A percentile compares a stretch with the other conserved stretches of the same genome.
These are phyloP conservation scores for Oenanthe melanoleuca DNA, from an alignment of 2,113 vertebrate genomes.

Conservation along the genomic window DNA sequence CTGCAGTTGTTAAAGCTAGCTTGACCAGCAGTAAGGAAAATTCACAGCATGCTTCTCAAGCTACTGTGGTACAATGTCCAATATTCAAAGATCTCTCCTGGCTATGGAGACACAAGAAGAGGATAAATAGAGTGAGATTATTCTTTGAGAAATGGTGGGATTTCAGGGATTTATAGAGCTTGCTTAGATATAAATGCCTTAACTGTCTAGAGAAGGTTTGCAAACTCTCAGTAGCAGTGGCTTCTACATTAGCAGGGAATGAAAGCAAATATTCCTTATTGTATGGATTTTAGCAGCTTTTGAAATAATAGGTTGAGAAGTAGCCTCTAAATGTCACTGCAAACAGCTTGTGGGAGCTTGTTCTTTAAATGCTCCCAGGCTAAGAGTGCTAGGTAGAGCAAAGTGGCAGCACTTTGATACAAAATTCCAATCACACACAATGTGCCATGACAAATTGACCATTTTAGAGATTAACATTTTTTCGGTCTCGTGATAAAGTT, in stretches of 20 bases:
- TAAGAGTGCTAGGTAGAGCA: background rate
- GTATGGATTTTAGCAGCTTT: background rate
- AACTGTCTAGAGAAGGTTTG: background rate
- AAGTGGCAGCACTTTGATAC: background rate
- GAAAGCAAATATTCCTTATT: background rate
- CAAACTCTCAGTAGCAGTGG: background rate
- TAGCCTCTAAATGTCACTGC: background rate
- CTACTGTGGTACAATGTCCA: background rate
- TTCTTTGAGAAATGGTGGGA: background rate
- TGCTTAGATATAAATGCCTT: background rate
- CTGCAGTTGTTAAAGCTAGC: background rate
- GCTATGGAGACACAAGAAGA: background rate
- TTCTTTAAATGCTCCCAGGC: background rate
- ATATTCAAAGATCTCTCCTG: background rate
- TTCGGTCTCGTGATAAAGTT: slow-evolving; percentile 33
- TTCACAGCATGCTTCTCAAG: background rate
- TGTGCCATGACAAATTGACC: background rate
- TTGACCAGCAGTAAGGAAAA: background rate
- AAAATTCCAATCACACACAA: background rate
- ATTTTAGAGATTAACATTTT: slow-evolving; percentile 54
- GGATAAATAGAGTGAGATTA: background rate
- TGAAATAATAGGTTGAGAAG: background rate
- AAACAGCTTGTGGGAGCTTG: background rate
- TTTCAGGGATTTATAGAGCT: background rate
- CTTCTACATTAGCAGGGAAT: background rate